These are phyloP conservation scores for Eilema depressum DNA, from an alignment of 2,888 invertebrate genomes.

Conservation along the genomic window DNA sequence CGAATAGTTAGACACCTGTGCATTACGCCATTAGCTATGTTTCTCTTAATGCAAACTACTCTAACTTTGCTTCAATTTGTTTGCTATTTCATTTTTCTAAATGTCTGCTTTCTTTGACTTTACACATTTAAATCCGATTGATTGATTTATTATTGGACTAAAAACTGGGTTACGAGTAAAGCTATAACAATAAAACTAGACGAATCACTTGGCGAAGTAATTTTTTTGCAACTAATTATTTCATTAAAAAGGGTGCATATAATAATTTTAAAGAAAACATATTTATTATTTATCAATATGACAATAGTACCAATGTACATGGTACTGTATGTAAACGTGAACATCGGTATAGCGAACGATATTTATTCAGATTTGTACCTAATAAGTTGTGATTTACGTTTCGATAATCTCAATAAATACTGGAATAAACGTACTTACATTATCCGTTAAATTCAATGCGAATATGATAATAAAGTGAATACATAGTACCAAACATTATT, in stretches of 20 bases:
- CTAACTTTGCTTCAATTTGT: not conserved
- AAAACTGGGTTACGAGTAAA: too few relatives aligned
- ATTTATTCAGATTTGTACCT: not conserved
- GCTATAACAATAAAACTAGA: too few relatives aligned
- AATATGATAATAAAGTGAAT: slow-evolving; percentile 43
- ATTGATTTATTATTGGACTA: too few relatives aligned
- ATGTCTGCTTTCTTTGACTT: too few relatives aligned
- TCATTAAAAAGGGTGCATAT: too few relatives aligned
- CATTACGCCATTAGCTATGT: not conserved
- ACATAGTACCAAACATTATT: slow-evolving; percentile 50
- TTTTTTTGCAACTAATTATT: too few relatives aligned
- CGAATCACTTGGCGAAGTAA: too few relatives aligned
- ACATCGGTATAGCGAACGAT: not conserved
- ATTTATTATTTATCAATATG: too few relatives aligned
- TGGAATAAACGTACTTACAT: slow-evolving; percentile 21
- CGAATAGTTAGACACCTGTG: not conserved
- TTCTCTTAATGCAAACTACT: not conserved
- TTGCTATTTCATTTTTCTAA: not conserved
- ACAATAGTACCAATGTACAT: not conserved
- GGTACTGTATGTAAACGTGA: not conserved
- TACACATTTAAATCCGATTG: too few relatives aligned
- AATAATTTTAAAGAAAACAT: too few relatives aligned
- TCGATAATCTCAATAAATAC: slow-evolving; percentile 35
- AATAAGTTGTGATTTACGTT: slow-evolving; percentile 25
- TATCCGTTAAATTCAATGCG: slow-evolving; percentile 43